Conservation (phyloP, 2,113 vertebrate species). For the Pelecanoides urinatrix region DNA sequence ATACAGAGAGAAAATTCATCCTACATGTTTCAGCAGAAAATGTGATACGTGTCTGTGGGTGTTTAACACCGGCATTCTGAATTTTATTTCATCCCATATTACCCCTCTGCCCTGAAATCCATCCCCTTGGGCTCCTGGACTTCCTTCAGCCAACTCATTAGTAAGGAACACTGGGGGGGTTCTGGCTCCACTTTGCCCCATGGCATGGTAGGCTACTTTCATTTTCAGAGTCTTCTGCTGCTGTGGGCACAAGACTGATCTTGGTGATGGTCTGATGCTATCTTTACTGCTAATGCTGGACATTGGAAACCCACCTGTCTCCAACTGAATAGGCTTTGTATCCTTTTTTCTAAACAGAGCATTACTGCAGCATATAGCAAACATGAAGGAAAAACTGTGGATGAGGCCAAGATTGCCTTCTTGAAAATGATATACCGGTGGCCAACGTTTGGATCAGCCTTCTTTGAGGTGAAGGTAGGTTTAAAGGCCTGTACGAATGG, state of each 20-base stretch:
- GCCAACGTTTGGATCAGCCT: constrained; percentile 95
- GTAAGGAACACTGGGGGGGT: neutral
- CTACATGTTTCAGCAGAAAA: neutral
- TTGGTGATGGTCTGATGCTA: neutral
- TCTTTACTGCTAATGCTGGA: neutral
- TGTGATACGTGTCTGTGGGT: neutral
- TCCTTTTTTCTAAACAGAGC: constrained; percentile 48
- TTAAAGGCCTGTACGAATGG: neutral
- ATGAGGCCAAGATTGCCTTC: constrained; percentile 87
- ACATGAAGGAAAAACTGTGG: constrained; percentile 75
- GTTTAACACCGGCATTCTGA: neutral
- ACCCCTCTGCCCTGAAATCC: neutral
- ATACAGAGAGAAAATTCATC: neutral
- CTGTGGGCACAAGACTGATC: neutral
- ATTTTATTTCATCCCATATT: neutral
- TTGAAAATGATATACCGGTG: constrained; percentile 85
- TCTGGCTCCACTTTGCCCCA: neutral
- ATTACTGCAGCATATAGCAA: constrained; percentile 80
- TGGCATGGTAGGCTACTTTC: neutral
- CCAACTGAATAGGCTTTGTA: neutral
- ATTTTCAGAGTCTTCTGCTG: neutral
- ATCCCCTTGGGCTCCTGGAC: neutral
- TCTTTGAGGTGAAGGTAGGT: constrained; percentile 95
- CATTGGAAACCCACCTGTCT: neutral
- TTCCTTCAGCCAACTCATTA: neutral